Evolutionary conservation across 2,797 vertebrate genomes (phyloP).

Genomic region (Psittacula echo): DNA sequence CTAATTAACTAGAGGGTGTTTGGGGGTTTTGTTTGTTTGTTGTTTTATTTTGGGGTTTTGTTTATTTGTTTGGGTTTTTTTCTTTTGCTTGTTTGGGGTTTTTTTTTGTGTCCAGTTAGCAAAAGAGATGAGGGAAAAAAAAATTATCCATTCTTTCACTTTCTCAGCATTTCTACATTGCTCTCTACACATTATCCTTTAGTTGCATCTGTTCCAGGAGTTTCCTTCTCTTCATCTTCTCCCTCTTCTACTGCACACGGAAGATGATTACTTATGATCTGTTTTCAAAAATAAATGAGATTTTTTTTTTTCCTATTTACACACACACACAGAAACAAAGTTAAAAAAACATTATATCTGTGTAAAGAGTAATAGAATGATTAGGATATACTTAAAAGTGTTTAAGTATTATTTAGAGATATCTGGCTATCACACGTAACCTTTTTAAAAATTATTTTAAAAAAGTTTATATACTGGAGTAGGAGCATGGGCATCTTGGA

Average conservation of each 20-base stretch:
- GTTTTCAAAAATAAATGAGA: neutral
- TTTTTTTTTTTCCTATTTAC: neutral
- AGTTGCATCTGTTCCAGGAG: neutral
- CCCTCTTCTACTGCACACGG: neutral
- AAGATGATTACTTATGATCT: neutral
- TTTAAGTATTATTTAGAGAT: neutral
- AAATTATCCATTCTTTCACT: neutral
- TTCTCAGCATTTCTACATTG: neutral
- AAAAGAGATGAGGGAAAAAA: neutral
- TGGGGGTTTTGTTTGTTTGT: neutral
- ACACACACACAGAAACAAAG: neutral
- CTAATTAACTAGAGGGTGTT: neutral
- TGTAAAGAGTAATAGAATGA: neutral
- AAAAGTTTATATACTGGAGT: neutral
- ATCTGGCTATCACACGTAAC: neutral
- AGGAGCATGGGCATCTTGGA: neutral
- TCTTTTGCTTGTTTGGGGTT: accelerated
- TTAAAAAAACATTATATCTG: neutral
- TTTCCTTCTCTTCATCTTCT: neutral
- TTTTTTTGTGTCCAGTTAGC: neutral
- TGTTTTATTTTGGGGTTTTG: accelerated
- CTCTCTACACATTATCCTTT: neutral
- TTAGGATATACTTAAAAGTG: neutral
- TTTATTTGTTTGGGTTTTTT: neutral
- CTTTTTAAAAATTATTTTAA: neutral